phyloP scores from a whole-genome alignment of 1,140 invertebrate genomes.

The Anthonomus grandis region DNA sequence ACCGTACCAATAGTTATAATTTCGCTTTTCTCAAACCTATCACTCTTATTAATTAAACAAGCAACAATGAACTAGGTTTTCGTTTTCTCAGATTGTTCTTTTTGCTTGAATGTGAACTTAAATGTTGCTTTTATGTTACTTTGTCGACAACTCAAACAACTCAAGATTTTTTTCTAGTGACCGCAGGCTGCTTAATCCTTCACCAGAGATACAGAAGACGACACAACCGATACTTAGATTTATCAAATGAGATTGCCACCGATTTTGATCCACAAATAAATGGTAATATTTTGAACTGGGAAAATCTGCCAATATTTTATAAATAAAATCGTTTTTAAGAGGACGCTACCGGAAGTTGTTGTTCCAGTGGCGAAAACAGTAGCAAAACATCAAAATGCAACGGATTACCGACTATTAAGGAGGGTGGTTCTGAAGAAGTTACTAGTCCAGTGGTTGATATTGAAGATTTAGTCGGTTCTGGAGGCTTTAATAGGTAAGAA shows the following conservation, averaged over 20 bases:
- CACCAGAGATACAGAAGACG: conserved; percentile 60
- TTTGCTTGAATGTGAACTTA: no score
- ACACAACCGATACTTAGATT: conserved; percentile 50
- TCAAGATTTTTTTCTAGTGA: no score
- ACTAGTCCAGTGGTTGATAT: conserved; percentile 60
- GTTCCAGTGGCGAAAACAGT: conserved; percentile 37
- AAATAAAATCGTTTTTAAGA: background rate
- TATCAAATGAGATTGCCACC: conserved; percentile 43
- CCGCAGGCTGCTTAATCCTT: conserved; percentile 68
- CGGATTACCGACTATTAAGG: conserved; percentile 40
- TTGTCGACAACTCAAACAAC: no score
- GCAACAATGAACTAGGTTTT: no score
- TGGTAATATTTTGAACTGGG: background rate
- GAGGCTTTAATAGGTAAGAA: conserved; percentile 4
- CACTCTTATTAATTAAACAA: no score
- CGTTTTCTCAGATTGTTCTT: no score
- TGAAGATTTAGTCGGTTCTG: conserved; percentile 57
- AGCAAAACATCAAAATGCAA: conserved; percentile 34
- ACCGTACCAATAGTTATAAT: no score
- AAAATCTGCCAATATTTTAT: background rate
- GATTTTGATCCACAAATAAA: conserved; percentile 24
- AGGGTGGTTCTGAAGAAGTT: conserved; percentile 42
- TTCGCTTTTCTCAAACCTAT: no score
- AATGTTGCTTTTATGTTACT: no score
- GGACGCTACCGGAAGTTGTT: conserved; percentile 38